Base-by-base conservation (phyloP, 2,113 vertebrate genomes). In the Phyllostomus hastatus region DNA sequence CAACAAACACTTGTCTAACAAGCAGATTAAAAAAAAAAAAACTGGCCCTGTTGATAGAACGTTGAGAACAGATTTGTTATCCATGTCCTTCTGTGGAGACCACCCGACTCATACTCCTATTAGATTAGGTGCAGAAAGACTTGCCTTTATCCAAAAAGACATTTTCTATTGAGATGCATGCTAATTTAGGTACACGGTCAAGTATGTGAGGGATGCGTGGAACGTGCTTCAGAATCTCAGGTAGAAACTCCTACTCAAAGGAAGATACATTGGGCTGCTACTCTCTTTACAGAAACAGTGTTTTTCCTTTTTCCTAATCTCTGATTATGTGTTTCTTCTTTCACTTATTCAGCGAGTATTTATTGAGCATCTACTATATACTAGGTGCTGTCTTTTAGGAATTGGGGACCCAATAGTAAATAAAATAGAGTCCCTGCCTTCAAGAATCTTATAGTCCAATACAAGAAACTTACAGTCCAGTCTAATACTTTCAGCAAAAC, bases 381-480 rank as follows among this genome's bases (percentile, higher is more conserved):
- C 59, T 81, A 31, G 15, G 20, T 38, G 0, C 8, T 90, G 0
- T 50, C 48, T 73, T 88, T 35, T 52, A 84, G 78, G 41, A 7
- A n/a, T 6, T 76, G 12, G 46, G 57, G 10, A 52, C n/a, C 19
- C 66, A 54, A 1, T 28, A 66, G 19, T 72, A 72, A 64, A 20
- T 94, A 94, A 78, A 10, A 61, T 70, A 64, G 5, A 87, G 54
- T 38, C n/a, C 6, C n/a, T 86, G 54, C 81, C 64, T 97, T 93
- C 28, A 69, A 84, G 84, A 88, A 81, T 2, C 38, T 73, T 94
- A 8, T 5, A 35, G 24, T 91, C 50, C 43, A 78, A n/a, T 69
- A 61, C 90, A 95, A 88, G 50, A 66, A 83, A 92, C 2, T 69
- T 82, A 76, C 1, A 33, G 2, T 20, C 50, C 61, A 15, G 7